phyloP scores from a whole-genome alignment of 2,113 vertebrate species.

The Rhinolophus ferrumequinum region DNA sequence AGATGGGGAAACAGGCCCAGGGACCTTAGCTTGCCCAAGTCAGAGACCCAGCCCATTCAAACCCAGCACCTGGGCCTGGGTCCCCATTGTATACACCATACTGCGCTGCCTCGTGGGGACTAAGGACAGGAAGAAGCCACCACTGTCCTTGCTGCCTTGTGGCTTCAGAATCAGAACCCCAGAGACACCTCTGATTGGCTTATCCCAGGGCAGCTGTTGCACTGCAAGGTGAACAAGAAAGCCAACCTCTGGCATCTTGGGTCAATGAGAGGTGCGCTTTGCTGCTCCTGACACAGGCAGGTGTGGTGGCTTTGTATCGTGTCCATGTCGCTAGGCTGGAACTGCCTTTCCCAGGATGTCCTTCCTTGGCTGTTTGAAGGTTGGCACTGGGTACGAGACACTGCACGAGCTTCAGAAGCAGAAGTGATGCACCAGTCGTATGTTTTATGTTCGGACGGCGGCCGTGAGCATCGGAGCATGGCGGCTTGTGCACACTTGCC shows the following conservation, averaged over 20 bases:
- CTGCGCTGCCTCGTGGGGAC: neutral
- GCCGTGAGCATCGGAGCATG: neutral
- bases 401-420: neutral
- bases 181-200: neutral
- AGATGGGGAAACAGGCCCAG: neutral
- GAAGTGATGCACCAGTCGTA: neutral
- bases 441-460: neutral
- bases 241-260: neutral
- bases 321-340: neutral
- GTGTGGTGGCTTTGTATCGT: neutral
- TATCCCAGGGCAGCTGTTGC: neutral
- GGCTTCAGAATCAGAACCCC: neutral
- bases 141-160: neutral
- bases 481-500: rapidly evolving
- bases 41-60: neutral
- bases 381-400: neutral
- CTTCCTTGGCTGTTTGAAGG: neutral
- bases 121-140: neutral
- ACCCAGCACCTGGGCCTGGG: rapidly evolving
- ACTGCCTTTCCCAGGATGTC: neutral
- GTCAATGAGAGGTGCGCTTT: neutral
- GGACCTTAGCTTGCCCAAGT: neutral
- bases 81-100: neutral
- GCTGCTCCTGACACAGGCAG: neutral
- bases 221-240: neutral